phyloP scores from a whole-genome alignment of 1,140 invertebrate genomes.

The Polypedilum vanderplanki region DNA sequence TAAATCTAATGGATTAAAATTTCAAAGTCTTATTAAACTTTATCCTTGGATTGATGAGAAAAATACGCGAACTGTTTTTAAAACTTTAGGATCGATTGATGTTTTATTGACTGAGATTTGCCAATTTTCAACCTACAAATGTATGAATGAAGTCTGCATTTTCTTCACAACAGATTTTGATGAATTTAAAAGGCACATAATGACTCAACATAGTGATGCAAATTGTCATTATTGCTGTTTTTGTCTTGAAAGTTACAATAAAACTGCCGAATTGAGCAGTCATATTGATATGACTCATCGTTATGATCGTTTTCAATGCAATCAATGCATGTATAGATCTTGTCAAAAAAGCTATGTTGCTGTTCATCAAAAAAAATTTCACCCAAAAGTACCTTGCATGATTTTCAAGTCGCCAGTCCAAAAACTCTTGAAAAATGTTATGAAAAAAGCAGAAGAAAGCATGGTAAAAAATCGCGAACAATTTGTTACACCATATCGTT shows the following conservation, averaged over 20 bases:
- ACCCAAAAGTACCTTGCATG: neutral
- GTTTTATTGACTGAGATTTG: neutral
- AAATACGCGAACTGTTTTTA: neutral
- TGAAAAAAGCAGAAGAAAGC: neutral
- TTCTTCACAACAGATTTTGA: neutral
- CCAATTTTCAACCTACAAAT: neutral
- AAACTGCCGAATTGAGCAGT: neutral
- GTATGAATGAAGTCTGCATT: neutral
- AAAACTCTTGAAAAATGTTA: neutral
- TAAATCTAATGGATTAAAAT: neutral
- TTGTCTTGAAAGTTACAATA: neutral
- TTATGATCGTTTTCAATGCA: slow-evolving; percentile 17
- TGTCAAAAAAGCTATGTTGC: neutral
- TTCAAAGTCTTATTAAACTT: neutral
- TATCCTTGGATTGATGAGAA: slow-evolving; percentile 17
- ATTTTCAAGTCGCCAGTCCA: neutral
- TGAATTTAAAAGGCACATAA: neutral
- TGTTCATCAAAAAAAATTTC: neutral
- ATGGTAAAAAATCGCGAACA: neutral
- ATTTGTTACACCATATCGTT: neutral
- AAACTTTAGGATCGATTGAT: neutral
- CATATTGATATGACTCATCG: neutral
- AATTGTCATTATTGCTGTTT: neutral
- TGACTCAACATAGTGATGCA: neutral
- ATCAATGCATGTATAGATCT: neutral